Percentiles rank a stretch among this genome's conserved stretches.
Evolutionary conservation across 2,113 vertebrate species (phyloP).

Genomic region (Trochalopteron elliotii): DNA sequence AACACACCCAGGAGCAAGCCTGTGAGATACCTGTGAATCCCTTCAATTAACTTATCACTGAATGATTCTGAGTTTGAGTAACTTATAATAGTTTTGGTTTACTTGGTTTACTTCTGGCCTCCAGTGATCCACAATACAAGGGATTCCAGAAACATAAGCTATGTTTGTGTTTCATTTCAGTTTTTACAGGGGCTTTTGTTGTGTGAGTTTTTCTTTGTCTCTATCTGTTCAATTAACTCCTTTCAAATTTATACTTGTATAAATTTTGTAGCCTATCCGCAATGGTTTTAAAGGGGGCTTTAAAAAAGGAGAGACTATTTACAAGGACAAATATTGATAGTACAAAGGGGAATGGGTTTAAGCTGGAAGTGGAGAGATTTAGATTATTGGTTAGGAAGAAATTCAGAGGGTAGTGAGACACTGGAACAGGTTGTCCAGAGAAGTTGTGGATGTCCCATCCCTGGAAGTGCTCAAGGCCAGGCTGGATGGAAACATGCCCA

Average conservation of each 20-base stretch:
- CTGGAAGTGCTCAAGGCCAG: not conserved
- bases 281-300: not conserved
- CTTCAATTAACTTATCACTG: not conserved
- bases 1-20: not conserved
- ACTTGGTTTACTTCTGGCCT: not conserved
- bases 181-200: not conserved
- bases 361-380: not conserved
- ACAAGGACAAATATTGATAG: not conserved
- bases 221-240: too few relatives aligned
- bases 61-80: not conserved
- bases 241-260: not conserved
- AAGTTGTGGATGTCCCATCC: not conserved
- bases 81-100: not conserved
- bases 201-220: not conserved
- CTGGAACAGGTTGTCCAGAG: not conserved
- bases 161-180: not conserved
- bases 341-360: not conserved
- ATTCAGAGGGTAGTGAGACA: not conserved
- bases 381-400: not conserved
- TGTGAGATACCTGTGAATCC: not conserved
- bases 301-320: not conserved
- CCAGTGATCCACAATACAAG: not conserved
- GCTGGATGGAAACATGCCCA: not conserved
- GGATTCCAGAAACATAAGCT: not conserved
- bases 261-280: not conserved